A percentile compares a stretch with the other conserved stretches of the same genome.
Conservation (phyloP, 2,888 invertebrate genomes). For the Ichneumoninae sp. region DNA sequence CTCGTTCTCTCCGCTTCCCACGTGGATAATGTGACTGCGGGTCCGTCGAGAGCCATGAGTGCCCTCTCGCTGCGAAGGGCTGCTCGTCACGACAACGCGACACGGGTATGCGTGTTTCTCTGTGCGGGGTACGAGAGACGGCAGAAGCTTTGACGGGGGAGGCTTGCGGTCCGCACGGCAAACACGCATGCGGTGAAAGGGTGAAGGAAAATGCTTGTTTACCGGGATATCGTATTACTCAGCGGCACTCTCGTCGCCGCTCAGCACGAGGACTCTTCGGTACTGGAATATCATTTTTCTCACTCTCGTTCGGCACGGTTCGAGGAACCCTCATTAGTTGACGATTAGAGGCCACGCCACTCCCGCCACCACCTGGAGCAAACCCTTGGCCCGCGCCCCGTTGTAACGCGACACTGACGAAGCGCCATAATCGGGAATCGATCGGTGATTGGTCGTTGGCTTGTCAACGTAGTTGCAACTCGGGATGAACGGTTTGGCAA, state of each 20-base stretch:
- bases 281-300: slow-evolving; percentile 36
- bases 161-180: slow-evolving; percentile 69
- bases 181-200: slow-evolving; percentile 60
- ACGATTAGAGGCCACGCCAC: slow-evolving; percentile 69
- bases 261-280: slow-evolving; percentile 26
- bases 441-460: not conserved
- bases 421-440: slow-evolving; percentile 5
- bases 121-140: slow-evolving; percentile 30
- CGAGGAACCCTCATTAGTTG: slow-evolving; percentile 73
- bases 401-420: slow-evolving; percentile 17
- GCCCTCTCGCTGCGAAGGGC: slow-evolving; percentile 53
- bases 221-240: slow-evolving; percentile 75
- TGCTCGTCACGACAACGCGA: slow-evolving; percentile 37
- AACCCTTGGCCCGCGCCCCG: slow-evolving; percentile 44
- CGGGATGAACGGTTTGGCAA: not conserved
- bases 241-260: slow-evolving; percentile 46
- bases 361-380: slow-evolving; percentile 65
- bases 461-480: not conserved
- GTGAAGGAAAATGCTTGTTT: slow-evolving; percentile 76
- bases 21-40: slow-evolving; percentile 84
- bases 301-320: slow-evolving; percentile 41
- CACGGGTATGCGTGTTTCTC: slow-evolving; percentile 23
- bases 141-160: slow-evolving; percentile 51
- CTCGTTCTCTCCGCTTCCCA: slow-evolving; percentile 78
- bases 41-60: slow-evolving; percentile 67